phyloP scores from a whole-genome alignment of 2,888 invertebrate genomes.

The Morpho deidamia region DNA sequence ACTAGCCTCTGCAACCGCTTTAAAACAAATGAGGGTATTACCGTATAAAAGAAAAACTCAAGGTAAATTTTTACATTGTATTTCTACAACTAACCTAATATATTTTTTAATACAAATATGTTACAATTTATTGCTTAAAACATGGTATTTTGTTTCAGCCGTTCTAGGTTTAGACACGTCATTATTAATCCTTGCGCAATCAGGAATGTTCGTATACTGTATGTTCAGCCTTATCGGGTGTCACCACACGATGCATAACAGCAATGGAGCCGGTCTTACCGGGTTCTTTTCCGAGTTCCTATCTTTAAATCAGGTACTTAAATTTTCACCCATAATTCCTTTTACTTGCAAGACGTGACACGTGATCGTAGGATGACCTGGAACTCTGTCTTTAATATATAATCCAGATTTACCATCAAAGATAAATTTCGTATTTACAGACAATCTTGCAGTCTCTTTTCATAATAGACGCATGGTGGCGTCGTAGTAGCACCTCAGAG shows the following conservation, averaged over 20 bases:
- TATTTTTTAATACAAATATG: neutral
- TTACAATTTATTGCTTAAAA: neutral
- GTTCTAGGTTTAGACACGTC: conserved; percentile 84
- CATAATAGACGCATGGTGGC: conserved; percentile 86
- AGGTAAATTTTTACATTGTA: conserved; percentile 42
- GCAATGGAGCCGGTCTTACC: conserved; percentile 76
- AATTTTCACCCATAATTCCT: neutral
- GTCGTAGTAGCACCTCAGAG: conserved; percentile 84
- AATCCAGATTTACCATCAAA: too few species aligned
- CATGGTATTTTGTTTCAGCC: conserved; percentile 34
- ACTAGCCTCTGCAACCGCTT: conserved; percentile 79
- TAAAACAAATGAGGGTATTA: conserved; percentile 83
- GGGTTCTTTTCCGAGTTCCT: conserved; percentile 86
- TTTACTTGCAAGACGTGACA: too few species aligned
- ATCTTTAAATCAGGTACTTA: conserved; percentile 81
- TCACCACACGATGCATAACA: conserved; percentile 78
- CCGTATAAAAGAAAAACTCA: conserved; percentile 81
- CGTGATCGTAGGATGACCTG: too few species aligned
- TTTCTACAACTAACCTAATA: neutral
- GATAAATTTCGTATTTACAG: conserved; percentile 36
- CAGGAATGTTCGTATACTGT: conserved; percentile 92
- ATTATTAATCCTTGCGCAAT: conserved; percentile 90
- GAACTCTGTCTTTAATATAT: too few species aligned
- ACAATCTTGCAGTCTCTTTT: conserved; percentile 89
- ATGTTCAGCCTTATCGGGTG: conserved; percentile 92